Base-by-base conservation (phyloP, 92 coral and sea anemone genomes). In the Palythoa grandiflora region DNA sequence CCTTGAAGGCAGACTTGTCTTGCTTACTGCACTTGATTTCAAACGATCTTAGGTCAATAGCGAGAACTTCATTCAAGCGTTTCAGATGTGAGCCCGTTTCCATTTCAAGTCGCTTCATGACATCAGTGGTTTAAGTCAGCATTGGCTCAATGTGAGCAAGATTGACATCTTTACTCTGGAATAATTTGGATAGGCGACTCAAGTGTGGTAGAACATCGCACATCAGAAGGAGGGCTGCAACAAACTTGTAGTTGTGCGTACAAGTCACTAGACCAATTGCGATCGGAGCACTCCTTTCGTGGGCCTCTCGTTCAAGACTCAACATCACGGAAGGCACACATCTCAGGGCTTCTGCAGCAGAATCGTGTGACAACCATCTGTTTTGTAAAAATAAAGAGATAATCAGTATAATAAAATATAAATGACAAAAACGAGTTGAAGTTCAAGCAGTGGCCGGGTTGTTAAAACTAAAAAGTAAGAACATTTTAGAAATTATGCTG, bases 161-260 rank as follows among this genome's bases (percentile, higher is more conserved):
- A 37, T 71, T 71, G 76, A 71, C 76, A 71, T 71, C 76, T 37
- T 71, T 71, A 51, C 76, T 71, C 51, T 71, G 76, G 76, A 71
- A 71, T 20, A 71, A 37, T 71, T 71, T 71, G 51, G 60, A 54
- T 8, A 54, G 12, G 12, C 12, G 60, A 8, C 60, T 54, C 60
- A 54, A 54, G 60, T 54, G 55, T 73, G 78, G 53, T 12, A 73
- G 55, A 14, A 73, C 55, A n/a, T 73, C 78, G 28, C 78, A 73
- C 78, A 73, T 73, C 54, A 73, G 54, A 13, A 73, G 78, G 71
- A 65, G 35, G 35, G 71, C n/a, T 1, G 71, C 51, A 39, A 73
- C 78, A 38, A 73, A 73, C 54, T 39, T 73, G n/a, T 73, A 71
- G 44, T 71, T 8, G 44, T 71, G 75, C 75, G 48, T 71, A 39